Conservation (phyloP, 2,888 invertebrate species). For the Stegophylla sp. region DNA sequence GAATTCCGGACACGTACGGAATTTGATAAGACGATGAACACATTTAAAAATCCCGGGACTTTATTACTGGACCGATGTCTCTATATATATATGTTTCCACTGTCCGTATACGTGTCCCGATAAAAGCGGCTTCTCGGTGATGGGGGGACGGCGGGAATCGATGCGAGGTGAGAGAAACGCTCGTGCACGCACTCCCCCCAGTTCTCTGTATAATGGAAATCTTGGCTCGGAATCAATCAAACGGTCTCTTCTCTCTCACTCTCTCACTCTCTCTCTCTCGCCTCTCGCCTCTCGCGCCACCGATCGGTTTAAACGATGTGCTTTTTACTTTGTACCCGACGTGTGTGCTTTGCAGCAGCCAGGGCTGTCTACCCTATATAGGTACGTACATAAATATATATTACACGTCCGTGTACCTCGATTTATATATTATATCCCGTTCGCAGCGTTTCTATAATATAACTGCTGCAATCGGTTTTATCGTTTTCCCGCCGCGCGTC, state of each 20-base stretch:
- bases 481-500: background rate
- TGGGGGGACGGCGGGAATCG: background rate
- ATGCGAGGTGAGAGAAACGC: constrained; percentile 18
- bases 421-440: background rate
- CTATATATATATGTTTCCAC: background rate
- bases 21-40: constrained; percentile 59
- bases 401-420: background rate
- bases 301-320: background rate
- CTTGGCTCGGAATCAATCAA: constrained; percentile 44
- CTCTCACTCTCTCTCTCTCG: background rate
- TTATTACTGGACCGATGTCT: constrained; percentile 30
- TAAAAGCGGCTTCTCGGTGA: background rate
- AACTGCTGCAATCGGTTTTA: constrained; percentile 14
- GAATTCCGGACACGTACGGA: constrained; percentile 53
- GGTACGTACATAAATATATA: too few relatives aligned
- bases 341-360: background rate
- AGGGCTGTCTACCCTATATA: too few relatives aligned
- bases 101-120: too few relatives aligned
- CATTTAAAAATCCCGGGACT: constrained; percentile 57
- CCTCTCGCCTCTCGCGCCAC: background rate
- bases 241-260: background rate
- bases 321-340: constrained; percentile 11
- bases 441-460: background rate
- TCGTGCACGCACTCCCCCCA: background rate
- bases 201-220: constrained; percentile 47